Evolutionary conservation across 2,797 vertebrate genomes (phyloP).

Genomic region (Arvicola amphibius): DNA sequence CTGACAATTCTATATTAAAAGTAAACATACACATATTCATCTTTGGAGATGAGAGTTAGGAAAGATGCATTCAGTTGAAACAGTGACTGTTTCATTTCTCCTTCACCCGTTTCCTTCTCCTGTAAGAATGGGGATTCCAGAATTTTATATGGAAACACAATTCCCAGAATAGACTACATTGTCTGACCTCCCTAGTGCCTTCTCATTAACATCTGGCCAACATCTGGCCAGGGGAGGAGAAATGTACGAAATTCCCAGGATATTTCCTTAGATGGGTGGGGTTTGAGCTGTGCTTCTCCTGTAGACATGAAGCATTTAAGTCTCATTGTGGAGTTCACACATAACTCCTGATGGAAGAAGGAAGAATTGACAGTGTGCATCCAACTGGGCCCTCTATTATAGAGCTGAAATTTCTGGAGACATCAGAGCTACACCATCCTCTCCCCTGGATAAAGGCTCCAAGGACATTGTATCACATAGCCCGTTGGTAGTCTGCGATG

Average conservation of each 20-base stretch:
- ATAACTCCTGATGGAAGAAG: not conserved
- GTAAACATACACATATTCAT: not conserved
- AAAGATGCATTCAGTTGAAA: not conserved
- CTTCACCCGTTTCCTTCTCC: not conserved
- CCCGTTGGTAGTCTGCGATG: not conserved
- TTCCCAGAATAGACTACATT: not conserved
- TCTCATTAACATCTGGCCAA: not conserved
- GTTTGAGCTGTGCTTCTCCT: not conserved
- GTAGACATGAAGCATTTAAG: not conserved
- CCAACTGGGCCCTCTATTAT: not conserved
- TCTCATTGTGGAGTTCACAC: not conserved
- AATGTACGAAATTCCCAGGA: not conserved
- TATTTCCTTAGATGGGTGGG: not conserved
- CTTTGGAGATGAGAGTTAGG: not conserved
- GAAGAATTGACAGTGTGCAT: not conserved
- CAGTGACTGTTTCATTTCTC: not conserved
- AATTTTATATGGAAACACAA: not conserved
- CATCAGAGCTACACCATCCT: not conserved
- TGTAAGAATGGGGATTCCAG: not conserved
- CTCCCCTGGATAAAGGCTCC: no score
- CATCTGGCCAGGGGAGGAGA: not conserved
- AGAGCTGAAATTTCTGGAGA: not conserved
- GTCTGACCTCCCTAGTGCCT: not conserved
- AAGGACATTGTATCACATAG: not conserved
- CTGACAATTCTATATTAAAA: not conserved